Conservation (phyloP, 2,113 vertebrate genomes). For the Larimichthys polyactis region DNA sequence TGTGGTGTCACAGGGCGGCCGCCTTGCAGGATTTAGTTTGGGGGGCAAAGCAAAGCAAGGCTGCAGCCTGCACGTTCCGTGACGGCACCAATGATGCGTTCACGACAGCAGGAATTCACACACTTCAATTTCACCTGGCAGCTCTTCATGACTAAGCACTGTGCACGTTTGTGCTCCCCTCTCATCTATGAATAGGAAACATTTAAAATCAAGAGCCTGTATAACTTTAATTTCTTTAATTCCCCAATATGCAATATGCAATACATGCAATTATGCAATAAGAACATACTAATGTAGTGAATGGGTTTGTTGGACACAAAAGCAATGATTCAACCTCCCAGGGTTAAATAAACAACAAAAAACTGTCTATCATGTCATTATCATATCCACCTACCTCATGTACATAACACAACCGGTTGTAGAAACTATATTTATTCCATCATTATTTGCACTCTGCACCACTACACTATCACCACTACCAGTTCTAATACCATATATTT, state of each 20-base stretch:
- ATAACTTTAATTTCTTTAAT: neutral
- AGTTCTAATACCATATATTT: too few relatives aligned
- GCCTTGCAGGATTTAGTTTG: constrained; percentile 1
- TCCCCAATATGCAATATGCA: too few relatives aligned
- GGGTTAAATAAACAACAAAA: neutral
- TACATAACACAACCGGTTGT: too few relatives aligned
- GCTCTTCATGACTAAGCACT: neutral
- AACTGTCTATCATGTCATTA: too few relatives aligned
- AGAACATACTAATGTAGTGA: too few relatives aligned
- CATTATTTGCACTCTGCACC: too few relatives aligned
- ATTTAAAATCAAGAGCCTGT: neutral
- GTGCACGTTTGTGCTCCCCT: neutral
- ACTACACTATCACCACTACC: too few relatives aligned
- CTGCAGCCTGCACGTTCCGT: neutral
- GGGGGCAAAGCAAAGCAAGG: neutral
- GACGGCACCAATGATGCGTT: constrained; percentile 42
- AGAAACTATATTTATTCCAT: too few relatives aligned
- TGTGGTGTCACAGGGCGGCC: neutral
- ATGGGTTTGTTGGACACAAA: neutral
- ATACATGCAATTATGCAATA: too few relatives aligned
- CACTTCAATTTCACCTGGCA: accelerated
- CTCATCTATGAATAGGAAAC: neutral
- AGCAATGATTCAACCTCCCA: neutral
- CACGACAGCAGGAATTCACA: neutral
- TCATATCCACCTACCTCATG: too few relatives aligned